phyloP scores from a whole-genome alignment of 1,140 invertebrate genomes.

The Drosophila auraria region DNA sequence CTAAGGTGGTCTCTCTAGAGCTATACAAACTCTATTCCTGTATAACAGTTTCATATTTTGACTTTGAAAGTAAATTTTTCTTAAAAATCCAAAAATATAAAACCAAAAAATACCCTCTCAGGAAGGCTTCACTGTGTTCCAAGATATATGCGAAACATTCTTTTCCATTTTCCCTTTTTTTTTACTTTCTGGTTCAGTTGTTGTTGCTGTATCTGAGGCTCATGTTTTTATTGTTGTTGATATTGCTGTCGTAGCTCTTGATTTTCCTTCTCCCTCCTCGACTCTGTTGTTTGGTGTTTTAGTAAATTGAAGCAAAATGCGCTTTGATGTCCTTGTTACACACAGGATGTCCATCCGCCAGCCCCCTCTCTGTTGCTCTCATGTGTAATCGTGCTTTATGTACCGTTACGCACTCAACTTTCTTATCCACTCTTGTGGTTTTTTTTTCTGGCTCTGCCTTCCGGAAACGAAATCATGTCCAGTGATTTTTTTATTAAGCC shows the following conservation, averaged over 20 bases:
- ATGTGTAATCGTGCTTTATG: constrained; percentile 84
- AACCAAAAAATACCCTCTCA: background rate
- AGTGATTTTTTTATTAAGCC: constrained; percentile 72
- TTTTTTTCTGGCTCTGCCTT: constrained; percentile 19
- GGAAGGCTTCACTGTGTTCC: background rate
- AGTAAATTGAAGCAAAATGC: constrained; percentile 84
- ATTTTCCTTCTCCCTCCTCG: constrained; percentile 16
- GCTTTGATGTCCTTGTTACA: constrained; percentile 78
- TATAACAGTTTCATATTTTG: too few species aligned
- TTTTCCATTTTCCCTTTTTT: constrained; percentile 26
- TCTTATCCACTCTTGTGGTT: constrained; percentile 46
- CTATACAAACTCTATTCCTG: too few species aligned
- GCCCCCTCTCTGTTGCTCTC: constrained; percentile 3
- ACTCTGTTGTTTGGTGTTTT: constrained; percentile 74
- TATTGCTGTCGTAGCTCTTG: constrained; percentile 34
- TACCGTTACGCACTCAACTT: constrained; percentile 79
- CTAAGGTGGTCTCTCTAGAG: too few species aligned
- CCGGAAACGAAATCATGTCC: constrained; percentile 67
- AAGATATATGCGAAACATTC: constrained; percentile 20
- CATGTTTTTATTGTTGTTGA: constrained; percentile 49
- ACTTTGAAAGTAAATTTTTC: too few species aligned
- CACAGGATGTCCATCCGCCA: constrained; percentile 52
- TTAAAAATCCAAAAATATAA: background rate
- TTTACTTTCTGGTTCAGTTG: constrained; percentile 11
- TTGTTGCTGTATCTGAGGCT: constrained; percentile 15